phyloP scores from a whole-genome alignment of 2,797 vertebrate genomes.

The Phyllotis vaccarum region DNA sequence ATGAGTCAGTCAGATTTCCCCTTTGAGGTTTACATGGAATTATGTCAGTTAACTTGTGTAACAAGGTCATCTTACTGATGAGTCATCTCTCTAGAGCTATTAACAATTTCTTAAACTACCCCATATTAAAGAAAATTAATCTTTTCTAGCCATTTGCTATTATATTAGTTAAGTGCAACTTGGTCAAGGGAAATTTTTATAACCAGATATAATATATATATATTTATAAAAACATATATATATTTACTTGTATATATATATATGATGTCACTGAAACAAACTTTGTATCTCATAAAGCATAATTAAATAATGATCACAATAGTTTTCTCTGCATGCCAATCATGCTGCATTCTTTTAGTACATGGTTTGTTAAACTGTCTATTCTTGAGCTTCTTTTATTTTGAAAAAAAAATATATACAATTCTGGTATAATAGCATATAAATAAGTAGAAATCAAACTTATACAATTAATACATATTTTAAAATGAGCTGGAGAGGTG shows the following conservation, averaged over 20 bases:
- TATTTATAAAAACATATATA: neutral
- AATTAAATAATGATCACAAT: conserved; percentile 33
- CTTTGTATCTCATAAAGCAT: no score
- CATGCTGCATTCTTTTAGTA: neutral
- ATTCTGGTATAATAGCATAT: neutral
- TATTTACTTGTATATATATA: neutral
- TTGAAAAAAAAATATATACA: neutral
- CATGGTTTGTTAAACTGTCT: neutral
- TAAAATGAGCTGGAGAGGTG: neutral
- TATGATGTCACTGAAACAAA: neutral
- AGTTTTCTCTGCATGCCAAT: neutral
- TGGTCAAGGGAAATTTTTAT: neutral
- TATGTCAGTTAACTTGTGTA: neutral
- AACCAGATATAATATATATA: neutral
- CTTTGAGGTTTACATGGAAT: neutral
- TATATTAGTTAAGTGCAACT: neutral
- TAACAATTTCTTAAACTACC: conserved; percentile 6
- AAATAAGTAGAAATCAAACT: neutral
- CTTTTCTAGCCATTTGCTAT: neutral
- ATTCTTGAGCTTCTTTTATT: neutral
- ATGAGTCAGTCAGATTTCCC: neutral
- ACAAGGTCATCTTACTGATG: neutral
- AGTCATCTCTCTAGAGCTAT: neutral
- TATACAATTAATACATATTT: neutral
- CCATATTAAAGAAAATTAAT: neutral